These are phyloP conservation scores for Drosophila merina DNA, from an alignment of 2,888 invertebrate species.

Conservation along the genomic window DNA sequence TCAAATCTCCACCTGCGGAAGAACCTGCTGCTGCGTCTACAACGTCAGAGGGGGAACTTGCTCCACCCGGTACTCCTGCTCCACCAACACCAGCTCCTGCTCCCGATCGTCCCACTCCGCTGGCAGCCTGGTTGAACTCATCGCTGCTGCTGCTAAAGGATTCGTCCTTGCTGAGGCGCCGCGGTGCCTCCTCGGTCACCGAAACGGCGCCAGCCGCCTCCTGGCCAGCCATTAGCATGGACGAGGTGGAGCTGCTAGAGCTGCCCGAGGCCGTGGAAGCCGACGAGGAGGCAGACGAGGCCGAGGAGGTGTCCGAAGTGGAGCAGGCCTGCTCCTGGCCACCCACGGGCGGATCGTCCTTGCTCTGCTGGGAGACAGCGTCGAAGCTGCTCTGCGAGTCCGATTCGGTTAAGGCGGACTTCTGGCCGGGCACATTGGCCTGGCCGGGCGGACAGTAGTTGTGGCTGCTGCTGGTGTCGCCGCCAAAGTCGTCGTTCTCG, in stretches of 20 bases:
- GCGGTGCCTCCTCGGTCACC: conserved; percentile 49
- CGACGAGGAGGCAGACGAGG: conserved; percentile 79
- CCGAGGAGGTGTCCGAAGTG: conserved; percentile 79
- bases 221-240: conserved; percentile 69
- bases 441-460: conserved; percentile 81
- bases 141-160: conserved; percentile 91
- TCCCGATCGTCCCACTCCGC: conserved; percentile 12
- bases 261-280: conserved; percentile 78
- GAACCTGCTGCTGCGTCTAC: conserved; percentile 2
- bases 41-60: not conserved
- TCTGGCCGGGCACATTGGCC: conserved; percentile 50
- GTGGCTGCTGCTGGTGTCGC: conserved; percentile 87
- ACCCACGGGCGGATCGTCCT: conserved; percentile 42
- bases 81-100: conserved; percentile 76
- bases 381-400: conserved; percentile 82
- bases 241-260: conserved; percentile 81
- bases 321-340: conserved; percentile 51
- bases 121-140: conserved; percentile 87
- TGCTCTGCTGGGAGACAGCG: conserved; percentile 71
- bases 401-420: conserved; percentile 71
- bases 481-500: conserved; percentile 94
- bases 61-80: conserved; percentile 15
- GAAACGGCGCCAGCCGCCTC: conserved; percentile 21
- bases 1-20: conserved; percentile 48
- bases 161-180: conserved; percentile 91